These are phyloP conservation scores for Proales similis DNA, from an alignment of 1,140 invertebrate genomes.

Conservation along the genomic window DNA sequence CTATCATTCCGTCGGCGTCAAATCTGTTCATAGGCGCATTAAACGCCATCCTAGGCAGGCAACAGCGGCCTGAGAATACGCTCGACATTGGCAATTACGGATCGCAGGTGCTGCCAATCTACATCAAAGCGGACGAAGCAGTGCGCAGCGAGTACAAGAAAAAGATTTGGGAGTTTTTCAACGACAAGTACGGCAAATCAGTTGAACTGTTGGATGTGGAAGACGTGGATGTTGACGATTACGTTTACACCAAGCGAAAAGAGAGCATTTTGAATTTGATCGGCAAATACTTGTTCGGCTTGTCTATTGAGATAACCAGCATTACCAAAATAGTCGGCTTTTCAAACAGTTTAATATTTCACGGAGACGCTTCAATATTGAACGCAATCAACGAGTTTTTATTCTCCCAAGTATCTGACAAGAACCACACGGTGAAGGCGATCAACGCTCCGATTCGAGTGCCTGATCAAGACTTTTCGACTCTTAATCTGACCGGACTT, in stretches of 20 bases:
- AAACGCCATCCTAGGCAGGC: not conserved
- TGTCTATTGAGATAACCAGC: slow-evolving; percentile 4
- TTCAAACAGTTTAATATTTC: not conserved
- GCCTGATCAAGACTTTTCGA: not conserved
- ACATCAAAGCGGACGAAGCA: not conserved
- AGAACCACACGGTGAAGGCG: slow-evolving; percentile 10
- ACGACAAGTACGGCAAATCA: not conserved
- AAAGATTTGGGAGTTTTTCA: slow-evolving; percentile 6
- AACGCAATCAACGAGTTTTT: slow-evolving; percentile 1
- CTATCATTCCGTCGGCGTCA: slow-evolving; percentile 22
- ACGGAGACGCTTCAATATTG: slow-evolving; percentile 13
- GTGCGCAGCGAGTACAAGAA: not conserved
- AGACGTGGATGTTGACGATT: not conserved
- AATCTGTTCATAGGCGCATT: not conserved
- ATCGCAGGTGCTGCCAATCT: too few relatives aligned
- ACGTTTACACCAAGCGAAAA: slow-evolving; percentile 15
- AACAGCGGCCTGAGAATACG: not conserved
- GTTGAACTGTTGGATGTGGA: not conserved
- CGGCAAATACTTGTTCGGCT: slow-evolving; percentile 13
- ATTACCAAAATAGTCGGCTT: not conserved
- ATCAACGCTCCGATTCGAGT: slow-evolving; percentile 18
- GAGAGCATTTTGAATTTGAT: slow-evolving; percentile 7
- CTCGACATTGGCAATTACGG: slow-evolving; percentile 9
- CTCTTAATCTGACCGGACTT: not conserved
- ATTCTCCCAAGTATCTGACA: not conserved